phyloP scores from a whole-genome alignment of 2,797 vertebrate species.

The Myotis daubentonii region DNA sequence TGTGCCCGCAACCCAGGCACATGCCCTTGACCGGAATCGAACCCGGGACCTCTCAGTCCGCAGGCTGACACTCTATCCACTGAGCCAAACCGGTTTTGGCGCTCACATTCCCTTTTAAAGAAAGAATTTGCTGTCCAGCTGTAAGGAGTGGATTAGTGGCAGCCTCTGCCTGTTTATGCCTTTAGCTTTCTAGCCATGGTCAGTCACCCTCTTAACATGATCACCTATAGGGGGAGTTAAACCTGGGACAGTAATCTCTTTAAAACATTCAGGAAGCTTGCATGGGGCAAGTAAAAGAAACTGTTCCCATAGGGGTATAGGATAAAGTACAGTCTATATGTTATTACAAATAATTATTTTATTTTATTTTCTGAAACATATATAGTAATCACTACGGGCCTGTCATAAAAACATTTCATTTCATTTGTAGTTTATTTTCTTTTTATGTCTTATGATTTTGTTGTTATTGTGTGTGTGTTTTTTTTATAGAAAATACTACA shows the following conservation, averaged over 20 bases:
- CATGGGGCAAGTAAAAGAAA: slow-evolving; percentile 8
- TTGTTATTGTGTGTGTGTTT: slow-evolving; percentile 58
- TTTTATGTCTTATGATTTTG: background rate
- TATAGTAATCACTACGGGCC: background rate
- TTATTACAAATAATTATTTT: background rate
- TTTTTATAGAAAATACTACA: slow-evolving; percentile 97
- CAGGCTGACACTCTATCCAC: no score
- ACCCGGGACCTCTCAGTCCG: no score
- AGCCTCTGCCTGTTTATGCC: background rate
- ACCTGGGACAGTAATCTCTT: background rate
- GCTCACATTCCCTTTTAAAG: background rate
- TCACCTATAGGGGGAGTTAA: background rate
- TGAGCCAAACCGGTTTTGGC: no score
- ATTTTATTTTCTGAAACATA: background rate
- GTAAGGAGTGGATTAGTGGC: background rate
- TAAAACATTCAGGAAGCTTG: slow-evolving; percentile 39
- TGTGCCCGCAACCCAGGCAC: no score
- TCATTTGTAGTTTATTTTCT: slow-evolving; percentile 53
- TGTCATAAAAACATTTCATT: slow-evolving; percentile 21
- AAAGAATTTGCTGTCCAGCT: background rate
- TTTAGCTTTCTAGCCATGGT: background rate
- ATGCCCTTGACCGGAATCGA: no score
- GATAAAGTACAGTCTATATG: background rate
- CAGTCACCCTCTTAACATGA: background rate
- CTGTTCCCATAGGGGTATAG: background rate